Percentiles rank a stretch among this genome's conserved stretches.
phyloP scores from a whole-genome alignment of 2,113 vertebrate genomes.

The Nycticebus coucang region DNA sequence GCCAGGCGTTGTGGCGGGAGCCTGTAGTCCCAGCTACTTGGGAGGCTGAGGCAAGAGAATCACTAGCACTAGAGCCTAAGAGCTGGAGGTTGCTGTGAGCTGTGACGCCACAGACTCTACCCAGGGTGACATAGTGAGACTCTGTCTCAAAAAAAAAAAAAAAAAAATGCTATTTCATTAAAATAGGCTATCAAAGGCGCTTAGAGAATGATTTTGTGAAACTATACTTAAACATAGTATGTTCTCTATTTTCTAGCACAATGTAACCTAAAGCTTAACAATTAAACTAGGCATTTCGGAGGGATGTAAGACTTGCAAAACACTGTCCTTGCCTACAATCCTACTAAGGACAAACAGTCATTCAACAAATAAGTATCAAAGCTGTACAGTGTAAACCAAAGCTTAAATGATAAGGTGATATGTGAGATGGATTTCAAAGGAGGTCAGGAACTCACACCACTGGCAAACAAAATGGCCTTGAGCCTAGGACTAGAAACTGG shows the following conservation, averaged over 20 bases:
- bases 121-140: no score
- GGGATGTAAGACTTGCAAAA: not conserved
- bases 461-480: slow-evolving; percentile 20
- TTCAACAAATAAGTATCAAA: not conserved
- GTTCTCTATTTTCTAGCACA: slow-evolving; percentile 21
- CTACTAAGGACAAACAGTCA: slow-evolving; percentile 10
- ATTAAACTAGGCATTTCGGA: not conserved
- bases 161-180: not conserved
- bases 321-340: not conserved
- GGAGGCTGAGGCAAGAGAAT: no score
- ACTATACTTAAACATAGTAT: not conserved
- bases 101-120: no score
- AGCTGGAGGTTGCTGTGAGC: no score
- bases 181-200: not conserved
- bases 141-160: no score
- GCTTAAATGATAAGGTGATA: not conserved
- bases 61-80: no score
- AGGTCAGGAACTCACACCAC: not conserved
- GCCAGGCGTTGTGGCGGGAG: no score
- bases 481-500: not conserved
- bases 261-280: slow-evolving; percentile 18
- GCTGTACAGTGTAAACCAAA: not conserved
- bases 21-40: no score
- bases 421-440: not conserved
- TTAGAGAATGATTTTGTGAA: not conserved